Percentiles rank a stretch among this genome's conserved stretches.
Evolutionary conservation across 2,888 invertebrate genomes (phyloP).

Genomic region (Papilio protenor): DNA sequence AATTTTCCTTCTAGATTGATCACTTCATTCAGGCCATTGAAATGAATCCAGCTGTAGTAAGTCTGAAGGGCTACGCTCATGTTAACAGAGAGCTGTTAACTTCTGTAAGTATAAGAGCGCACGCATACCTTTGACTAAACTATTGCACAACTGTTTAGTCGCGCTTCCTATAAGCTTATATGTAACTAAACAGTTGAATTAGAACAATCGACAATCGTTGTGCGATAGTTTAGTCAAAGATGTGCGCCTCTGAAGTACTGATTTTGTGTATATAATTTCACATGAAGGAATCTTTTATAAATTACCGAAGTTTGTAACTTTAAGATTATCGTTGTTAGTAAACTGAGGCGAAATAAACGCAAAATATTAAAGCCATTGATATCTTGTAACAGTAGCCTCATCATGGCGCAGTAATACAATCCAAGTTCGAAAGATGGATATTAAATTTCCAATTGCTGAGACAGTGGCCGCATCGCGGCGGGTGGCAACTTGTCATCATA

Average conservation of each 20-base stretch:
- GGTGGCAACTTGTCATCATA: slow-evolving; percentile 21
- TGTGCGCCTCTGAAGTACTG: not conserved
- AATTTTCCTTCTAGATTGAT: slow-evolving; percentile 80
- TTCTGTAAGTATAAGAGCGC: slow-evolving; percentile 75
- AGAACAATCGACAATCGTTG: too few species aligned
- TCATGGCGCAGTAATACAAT: slow-evolving; percentile 43
- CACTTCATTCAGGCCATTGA: slow-evolving; percentile 88
- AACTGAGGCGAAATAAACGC: not conserved
- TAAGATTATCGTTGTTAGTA: not conserved
- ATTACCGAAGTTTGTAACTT: not conserved
- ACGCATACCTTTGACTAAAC: too few species aligned
- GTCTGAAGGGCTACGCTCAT: slow-evolving; percentile 86
- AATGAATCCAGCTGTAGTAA: slow-evolving; percentile 89
- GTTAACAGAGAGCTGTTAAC: slow-evolving; percentile 87
- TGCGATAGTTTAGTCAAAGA: too few species aligned
- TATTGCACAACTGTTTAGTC: too few species aligned
- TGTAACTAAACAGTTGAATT: too few species aligned
- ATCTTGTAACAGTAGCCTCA: slow-evolving; percentile 43
- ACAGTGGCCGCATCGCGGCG: slow-evolving; percentile 26
- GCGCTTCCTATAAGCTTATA: too few species aligned
- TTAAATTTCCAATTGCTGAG: slow-evolving; percentile 39
- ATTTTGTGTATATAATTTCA: not conserved
- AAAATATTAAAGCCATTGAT: slow-evolving; percentile 43
- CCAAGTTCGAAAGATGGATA: slow-evolving; percentile 23
- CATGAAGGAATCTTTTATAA: not conserved